phyloP scores from a whole-genome alignment of 2,797 vertebrate species.

The Halcyon badia region DNA sequence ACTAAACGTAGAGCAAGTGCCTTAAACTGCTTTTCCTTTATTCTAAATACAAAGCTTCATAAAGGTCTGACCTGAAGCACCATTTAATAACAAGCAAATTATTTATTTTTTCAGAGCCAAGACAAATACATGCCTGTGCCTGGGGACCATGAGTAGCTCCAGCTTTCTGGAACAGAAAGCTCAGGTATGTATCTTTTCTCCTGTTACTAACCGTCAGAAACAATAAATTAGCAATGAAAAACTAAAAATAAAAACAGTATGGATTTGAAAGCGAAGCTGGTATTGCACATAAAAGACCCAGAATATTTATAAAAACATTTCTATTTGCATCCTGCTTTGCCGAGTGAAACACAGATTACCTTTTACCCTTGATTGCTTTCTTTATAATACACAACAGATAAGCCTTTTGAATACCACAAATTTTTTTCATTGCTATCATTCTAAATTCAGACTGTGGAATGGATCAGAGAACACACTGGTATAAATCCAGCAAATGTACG shows the following conservation, averaged over 20 bases:
- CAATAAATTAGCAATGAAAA: neutral
- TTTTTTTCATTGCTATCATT: constrained; percentile 70
- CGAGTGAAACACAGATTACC: constrained; percentile 8
- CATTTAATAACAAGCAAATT: neutral
- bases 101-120: constrained; percentile 40
- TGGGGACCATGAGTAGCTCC: neutral
- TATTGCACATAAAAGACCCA: neutral
- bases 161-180: constrained; percentile 37
- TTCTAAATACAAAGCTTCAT: neutral
- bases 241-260: neutral
- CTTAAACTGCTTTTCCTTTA: neutral
- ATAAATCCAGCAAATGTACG: neutral
- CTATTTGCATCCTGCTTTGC: neutral
- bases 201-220: neutral
- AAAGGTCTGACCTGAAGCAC: neutral
- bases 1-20: neutral
- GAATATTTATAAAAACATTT: constrained; percentile 23
- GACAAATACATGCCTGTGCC: constrained; percentile 9
- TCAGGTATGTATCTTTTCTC: constrained; percentile 37
- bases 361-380: constrained; percentile 30
- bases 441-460: constrained; percentile 13
- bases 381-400: constrained; percentile 48
- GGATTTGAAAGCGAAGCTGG: neutral
- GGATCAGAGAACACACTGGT: neutral
- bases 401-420: constrained; percentile 53